phyloP scores from a whole-genome alignment of 1,140 invertebrate genomes.

The Planococcus citri region DNA sequence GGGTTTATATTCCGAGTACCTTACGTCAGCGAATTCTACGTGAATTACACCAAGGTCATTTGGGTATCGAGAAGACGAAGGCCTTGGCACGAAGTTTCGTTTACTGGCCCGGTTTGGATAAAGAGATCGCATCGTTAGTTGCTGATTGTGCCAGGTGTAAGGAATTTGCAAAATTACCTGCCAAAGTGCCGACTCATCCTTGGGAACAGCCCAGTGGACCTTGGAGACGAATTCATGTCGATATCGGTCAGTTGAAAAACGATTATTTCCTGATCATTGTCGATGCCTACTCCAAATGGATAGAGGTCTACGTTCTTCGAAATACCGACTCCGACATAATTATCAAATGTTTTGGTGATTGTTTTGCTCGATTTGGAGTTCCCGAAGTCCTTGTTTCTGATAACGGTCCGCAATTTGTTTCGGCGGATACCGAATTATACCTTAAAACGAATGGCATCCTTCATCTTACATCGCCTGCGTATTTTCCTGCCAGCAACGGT shows the following conservation, averaged over 20 bases:
- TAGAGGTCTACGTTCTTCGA: constrained; percentile 30
- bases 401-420: constrained; percentile 30
- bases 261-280: constrained; percentile 35
- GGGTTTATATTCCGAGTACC: constrained; percentile 30
- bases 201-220: constrained; percentile 22
- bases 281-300: constrained; percentile 38
- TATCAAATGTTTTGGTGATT: constrained; percentile 24
- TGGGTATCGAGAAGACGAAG: constrained; percentile 39
- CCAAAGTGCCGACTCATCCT: constrained; percentile 10
- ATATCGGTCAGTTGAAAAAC: constrained; percentile 35
- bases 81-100: constrained; percentile 35
- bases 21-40: constrained; percentile 28
- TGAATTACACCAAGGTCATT: constrained; percentile 36
- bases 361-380: constrained; percentile 29
- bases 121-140: constrained; percentile 32
- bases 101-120: constrained; percentile 38
- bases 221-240: constrained; percentile 31
- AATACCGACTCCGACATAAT: constrained; percentile 21
- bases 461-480: constrained; percentile 27
- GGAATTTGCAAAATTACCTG: constrained; percentile 10
- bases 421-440: constrained; percentile 28
- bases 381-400: constrained; percentile 30
- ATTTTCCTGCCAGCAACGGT: constrained; percentile 31
- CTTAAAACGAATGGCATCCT: constrained; percentile 27
- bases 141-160: constrained; percentile 20